Evolutionary conservation across 2,113 vertebrate species (phyloP), one percentile per base, ranked within the genome.

Genomic region (Stigmatopora nigra): DNA sequence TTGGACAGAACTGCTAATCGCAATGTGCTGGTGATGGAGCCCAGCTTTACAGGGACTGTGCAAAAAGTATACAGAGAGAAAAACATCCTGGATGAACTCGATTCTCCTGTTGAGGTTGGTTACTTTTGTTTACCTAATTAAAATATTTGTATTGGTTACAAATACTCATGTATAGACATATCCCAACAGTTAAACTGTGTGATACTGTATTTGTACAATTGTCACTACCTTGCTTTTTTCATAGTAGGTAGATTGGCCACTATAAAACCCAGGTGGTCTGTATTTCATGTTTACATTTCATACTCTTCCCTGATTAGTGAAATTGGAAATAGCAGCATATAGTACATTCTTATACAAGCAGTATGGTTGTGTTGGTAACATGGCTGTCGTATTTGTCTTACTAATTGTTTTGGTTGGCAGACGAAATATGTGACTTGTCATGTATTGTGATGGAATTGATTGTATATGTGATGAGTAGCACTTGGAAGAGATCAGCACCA

Each of bases 1-100:
- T 67, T 73, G 19, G 60, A 67, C 65, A 69, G 63, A 73, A 65
- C 48, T 31, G 69, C 64, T 63, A 66, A 69, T 71, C 75, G 76
- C 61, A 79, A 70, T 47, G 51, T 77, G 46, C 47, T 79, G 76
- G 68, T 76, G 22, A 68, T 53, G 53, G 53, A 56, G 7, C 13
- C 53, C 4, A 31, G 22, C 31, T 31, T 3, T 14, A 31, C 53
- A 16, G 22, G 53, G 13, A 56, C 53, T 14, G 15, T 56, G 22
- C 53, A 31, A 5, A 56, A 35, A 22, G 5, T 56, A 7, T 14
- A 31, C 13, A 56, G 25, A 11, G 22, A 56, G 31, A 15, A 35
- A 13, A 56, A 56, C 14, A 56, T 56, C 20, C 53, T 56, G 53
- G 53, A 56, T 16, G 53, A 56, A 56, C 53, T 7, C 11, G 53